phyloP scores from a whole-genome alignment of 35 echinoderm and acorn worm species.

The Diadema setosum region DNA sequence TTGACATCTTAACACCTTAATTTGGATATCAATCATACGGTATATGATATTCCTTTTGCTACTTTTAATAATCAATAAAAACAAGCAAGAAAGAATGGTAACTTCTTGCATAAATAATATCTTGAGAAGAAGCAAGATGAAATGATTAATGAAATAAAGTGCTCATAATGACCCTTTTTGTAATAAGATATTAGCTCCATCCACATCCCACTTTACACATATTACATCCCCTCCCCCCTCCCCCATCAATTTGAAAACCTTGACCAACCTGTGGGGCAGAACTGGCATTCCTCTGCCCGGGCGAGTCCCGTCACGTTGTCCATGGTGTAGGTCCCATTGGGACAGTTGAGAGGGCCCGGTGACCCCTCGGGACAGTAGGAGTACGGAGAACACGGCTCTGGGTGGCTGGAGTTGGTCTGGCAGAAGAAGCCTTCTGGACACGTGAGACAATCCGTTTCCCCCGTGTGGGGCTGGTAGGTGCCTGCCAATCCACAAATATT shows the following conservation, averaged over 20 bases:
- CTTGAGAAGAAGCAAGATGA: no score
- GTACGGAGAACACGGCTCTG: slow-evolving; percentile 66
- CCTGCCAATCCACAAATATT: no score
- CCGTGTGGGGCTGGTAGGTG: slow-evolving; percentile 63
- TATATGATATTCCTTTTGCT: no score
- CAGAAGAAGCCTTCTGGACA: slow-evolving; percentile 85
- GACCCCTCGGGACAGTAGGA: slow-evolving; percentile 81
- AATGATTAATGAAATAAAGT: no score
- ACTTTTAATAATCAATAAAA: no score
- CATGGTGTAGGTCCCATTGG: slow-evolving; percentile 91
- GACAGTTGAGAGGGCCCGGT: slow-evolving; percentile 55
- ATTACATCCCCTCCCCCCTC: neutral
- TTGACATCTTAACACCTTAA: no score
- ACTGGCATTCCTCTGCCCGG: slow-evolving; percentile 15
- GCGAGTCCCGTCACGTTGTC: slow-evolving; percentile 45
- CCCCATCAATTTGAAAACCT: neutral
- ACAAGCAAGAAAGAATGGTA: no score
- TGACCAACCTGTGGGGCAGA: slow-evolving; percentile 79
- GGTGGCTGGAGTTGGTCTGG: slow-evolving; percentile 67
- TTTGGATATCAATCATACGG: no score
- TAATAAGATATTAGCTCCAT: no score
- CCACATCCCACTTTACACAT: neutral
- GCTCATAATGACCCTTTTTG: no score
- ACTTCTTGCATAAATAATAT: no score
- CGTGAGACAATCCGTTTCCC: slow-evolving; percentile 19